Base-by-base conservation (phyloP, 1,140 invertebrate species). In the Calliphora vicina region DNA sequence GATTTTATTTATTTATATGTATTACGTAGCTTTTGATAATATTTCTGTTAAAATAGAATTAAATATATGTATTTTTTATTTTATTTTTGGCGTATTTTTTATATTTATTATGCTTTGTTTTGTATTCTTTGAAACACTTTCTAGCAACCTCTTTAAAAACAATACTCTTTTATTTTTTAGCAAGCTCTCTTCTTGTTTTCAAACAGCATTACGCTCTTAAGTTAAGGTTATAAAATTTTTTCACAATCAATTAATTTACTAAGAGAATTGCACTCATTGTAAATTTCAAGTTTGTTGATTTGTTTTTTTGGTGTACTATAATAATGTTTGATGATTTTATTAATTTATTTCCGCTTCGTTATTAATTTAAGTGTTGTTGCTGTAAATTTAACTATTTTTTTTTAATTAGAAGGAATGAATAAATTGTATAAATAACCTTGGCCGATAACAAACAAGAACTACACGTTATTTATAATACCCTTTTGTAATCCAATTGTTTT, bases 11-110 rank as follows among this genome's bases (percentile, higher is more conserved):
- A 12, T 67, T 10, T 85, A 85, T 87, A 86, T 85, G 85, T 84
- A 35, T 35, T 35, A 35, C 35, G 35, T 35, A 35, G 35, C 35
- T 35, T 35, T 35, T 35, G 35, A 8, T 35, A 35, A 35, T 35
- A 35, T 35, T 35, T 35, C 35, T 35, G 35, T 35, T 35, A 35
- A 35, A 35, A 35, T 35, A 35, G 35, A 35, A 35, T 35, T 8
- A 35, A 35, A 35, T 35, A 35, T 35, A 35, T 35, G 35, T 35
- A 35, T 85, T 84, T 88, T 86, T 82, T 87, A 76, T 76, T 86
- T 82, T 80, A 72, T 74, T 76, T 35, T 80, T 57, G 82, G 72
- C 45, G 50, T 45, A 50, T 84, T 84, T 35, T 57, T 82, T 42
- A 50, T 82, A 84, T 35, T 35, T 35, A 35, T 80, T 83, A 72